These are phyloP conservation scores for Cheumatopsyche charites DNA, from an alignment of 1,140 invertebrate genomes.

Conservation along the genomic window DNA sequence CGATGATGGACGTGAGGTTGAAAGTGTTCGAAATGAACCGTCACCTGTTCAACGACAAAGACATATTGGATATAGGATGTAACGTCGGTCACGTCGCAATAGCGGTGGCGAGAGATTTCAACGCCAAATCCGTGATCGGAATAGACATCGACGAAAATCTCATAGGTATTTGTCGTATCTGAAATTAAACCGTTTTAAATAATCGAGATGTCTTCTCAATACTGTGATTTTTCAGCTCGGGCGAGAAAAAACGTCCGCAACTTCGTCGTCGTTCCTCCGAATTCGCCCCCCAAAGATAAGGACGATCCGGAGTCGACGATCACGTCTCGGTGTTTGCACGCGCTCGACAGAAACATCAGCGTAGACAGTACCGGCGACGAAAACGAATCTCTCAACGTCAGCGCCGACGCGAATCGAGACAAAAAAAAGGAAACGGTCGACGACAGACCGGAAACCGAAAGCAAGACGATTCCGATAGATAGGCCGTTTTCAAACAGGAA, in stretches of 20 bases:
- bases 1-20: conserved; percentile 81
- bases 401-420: conserved; percentile 39
- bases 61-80: conserved; percentile 96
- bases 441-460: conserved; percentile 41
- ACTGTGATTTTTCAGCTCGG: conserved; percentile 38
- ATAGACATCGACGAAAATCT: conserved; percentile 94
- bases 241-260: conserved; percentile 83
- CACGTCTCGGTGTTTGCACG: conserved; percentile 3
- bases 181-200: not conserved
- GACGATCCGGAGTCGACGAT: conserved; percentile 1
- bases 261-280: conserved; percentile 59
- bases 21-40: conserved; percentile 76
- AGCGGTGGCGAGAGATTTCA: conserved; percentile 83
- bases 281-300: conserved; percentile 38
- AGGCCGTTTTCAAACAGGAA: conserved; percentile 50
- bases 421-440: conserved; percentile 50
- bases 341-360: conserved; percentile 26
- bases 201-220: not conserved
- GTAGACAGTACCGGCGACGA: conserved; percentile 20
- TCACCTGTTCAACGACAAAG: conserved; percentile 87
- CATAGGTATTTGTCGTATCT: conserved; percentile 65
- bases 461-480: conserved; percentile 45
- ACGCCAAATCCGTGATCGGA: conserved; percentile 85
- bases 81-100: conserved; percentile 95
- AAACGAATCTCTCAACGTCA: not conserved